A percentile compares a stretch with the other conserved stretches of the same genome.
These are phyloP conservation scores for Astyanax mexicanus DNA, from an alignment of 2,797 vertebrate species.

Conservation along the genomic window DNA sequence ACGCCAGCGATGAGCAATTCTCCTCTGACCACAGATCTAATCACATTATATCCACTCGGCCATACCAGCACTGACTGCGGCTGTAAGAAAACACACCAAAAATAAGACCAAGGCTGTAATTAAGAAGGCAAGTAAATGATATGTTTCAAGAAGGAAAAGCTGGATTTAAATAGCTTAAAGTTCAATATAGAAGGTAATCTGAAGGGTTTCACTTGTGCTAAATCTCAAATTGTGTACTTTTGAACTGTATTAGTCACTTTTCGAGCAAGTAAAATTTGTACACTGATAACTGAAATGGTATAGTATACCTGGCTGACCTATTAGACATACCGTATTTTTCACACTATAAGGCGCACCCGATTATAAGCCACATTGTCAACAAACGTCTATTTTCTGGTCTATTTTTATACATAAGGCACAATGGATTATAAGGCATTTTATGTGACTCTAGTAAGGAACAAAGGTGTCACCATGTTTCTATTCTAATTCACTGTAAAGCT, in stretches of 20 bases:
- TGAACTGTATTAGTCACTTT: not conserved
- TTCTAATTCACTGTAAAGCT: no score
- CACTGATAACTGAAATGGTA: not conserved
- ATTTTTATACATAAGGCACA: no score
- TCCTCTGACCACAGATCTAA: slow-evolving; percentile 41
- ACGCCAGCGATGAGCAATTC: slow-evolving; percentile 33
- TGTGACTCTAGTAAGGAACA: no score
- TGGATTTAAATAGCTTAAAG: not conserved
- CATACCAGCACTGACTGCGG: slow-evolving; percentile 15
- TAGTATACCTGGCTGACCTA: not conserved
- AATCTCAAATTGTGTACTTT: not conserved
- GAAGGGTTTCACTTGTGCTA: not conserved
- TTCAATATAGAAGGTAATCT: not conserved
- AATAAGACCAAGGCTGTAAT: slow-evolving; percentile 26
- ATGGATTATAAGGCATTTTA: no score
- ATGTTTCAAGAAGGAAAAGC: not conserved
- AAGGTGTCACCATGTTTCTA: no score
- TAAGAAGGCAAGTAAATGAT: slow-evolving; percentile 7
- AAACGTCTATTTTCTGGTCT: no score
- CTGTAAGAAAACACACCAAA: slow-evolving; percentile 21
- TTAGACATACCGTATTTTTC: no score
- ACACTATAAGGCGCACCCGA: no score
- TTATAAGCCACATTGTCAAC: no score
- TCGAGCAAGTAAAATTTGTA: not conserved
- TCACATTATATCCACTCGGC: slow-evolving; percentile 43